phyloP scores from a whole-genome alignment of 2,113 vertebrate species.

The Terrapene triunguis region DNA sequence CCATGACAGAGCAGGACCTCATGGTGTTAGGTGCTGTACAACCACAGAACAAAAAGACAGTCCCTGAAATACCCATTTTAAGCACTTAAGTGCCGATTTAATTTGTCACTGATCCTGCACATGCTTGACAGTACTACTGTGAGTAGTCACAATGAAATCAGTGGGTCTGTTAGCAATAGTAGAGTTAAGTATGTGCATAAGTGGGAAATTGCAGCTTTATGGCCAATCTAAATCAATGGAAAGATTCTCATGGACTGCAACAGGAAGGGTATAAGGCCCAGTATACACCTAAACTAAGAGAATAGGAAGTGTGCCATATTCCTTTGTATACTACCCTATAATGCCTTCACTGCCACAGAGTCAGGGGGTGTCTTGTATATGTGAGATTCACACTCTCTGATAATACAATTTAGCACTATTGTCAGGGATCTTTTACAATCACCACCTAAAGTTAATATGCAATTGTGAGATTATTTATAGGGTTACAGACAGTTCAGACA shows the following conservation, averaged over 20 bases:
- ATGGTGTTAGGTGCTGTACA: not conserved
- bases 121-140: not conserved
- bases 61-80: too few species aligned
- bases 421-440: not conserved
- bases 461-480: not conserved
- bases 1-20: not conserved
- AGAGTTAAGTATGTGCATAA: not conserved
- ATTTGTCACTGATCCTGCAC: not conserved
- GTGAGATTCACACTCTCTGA: not conserved
- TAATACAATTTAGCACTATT: not conserved
- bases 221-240: not conserved
- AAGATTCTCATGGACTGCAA: not conserved
- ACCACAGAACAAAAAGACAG: too few species aligned
- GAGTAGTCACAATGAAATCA: not conserved
- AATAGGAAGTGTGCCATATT: rapidly evolving
- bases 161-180: not conserved
- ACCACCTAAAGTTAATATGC: not conserved
- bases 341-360: not conserved
- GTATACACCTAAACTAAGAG: not conserved
- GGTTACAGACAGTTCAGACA: not conserved
- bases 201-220: not conserved
- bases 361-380: not conserved
- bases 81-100: rapidly evolving
- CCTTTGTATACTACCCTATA: not conserved
- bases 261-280: not conserved